These are phyloP conservation scores for Dichetophora obliterata DNA, from an alignment of 2,888 invertebrate species.

Conservation along the genomic window DNA sequence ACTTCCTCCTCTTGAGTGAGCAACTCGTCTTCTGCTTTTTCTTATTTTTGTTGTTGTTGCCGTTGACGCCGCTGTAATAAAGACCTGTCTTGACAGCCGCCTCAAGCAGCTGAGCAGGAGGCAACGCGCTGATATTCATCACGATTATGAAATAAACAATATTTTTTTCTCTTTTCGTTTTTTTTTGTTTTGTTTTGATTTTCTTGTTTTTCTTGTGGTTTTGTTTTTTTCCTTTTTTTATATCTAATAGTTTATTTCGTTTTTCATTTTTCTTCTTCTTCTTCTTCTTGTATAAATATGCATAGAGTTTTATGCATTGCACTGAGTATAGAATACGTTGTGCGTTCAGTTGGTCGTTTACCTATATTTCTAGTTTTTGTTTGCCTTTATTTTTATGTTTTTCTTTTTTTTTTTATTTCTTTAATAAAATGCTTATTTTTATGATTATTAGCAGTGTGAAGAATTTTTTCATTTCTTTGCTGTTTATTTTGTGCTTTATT, in stretches of 20 bases:
- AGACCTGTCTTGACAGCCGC: slow-evolving; percentile 29
- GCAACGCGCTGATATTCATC: slow-evolving; percentile 25
- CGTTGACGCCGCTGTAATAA: slow-evolving; percentile 14
- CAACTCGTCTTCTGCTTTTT: background rate
- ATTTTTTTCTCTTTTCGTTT: background rate
- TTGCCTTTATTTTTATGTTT: too few relatives aligned
- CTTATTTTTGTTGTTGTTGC: background rate
- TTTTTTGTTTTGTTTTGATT: background rate
- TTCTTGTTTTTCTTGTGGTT: background rate
- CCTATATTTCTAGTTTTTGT: background rate
- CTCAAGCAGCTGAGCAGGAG: slow-evolving; percentile 35
- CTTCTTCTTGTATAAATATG: background rate
- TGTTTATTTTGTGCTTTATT: too few relatives aligned
- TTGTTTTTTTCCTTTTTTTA: background rate
- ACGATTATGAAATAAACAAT: slow-evolving; percentile 26
- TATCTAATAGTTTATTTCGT: background rate
- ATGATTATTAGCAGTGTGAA: background rate
- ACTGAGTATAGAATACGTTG: background rate
- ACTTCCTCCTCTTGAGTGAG: background rate
- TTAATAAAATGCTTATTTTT: background rate
- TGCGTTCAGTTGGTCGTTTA: slow-evolving; percentile 21
- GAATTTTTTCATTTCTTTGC: too few relatives aligned
- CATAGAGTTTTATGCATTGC: background rate
- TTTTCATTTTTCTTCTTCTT: background rate
- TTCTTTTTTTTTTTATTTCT: background rate